Evolutionary conservation across 2,113 vertebrate genomes (phyloP).

Genomic region (Syngnathus scovelli): DNA sequence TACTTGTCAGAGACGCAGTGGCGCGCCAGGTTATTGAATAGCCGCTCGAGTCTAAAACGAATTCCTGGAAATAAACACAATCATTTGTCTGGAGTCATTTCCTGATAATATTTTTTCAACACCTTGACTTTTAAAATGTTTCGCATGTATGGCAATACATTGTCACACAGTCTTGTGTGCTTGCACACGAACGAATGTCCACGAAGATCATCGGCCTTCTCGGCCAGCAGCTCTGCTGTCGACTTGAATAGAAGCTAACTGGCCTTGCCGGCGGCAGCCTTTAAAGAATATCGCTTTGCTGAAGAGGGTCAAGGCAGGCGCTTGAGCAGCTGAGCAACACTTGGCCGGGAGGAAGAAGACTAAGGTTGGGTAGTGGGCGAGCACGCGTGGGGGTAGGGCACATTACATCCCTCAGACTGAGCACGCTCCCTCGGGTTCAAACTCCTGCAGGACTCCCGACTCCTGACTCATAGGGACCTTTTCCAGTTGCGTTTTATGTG

Average conservation of each 20-base stretch:
- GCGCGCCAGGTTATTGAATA: too few species aligned
- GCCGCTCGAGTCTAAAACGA: neutral
- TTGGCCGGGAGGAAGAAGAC: conserved; percentile 14
- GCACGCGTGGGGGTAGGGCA: neutral
- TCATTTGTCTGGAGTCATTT: neutral
- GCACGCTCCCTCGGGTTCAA: conserved; percentile 50
- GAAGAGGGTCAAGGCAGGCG: conserved; percentile 32
- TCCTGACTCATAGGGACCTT: conserved; percentile 60
- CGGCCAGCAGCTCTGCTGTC: conserved; percentile 70
- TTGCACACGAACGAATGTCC: conserved; percentile 57
- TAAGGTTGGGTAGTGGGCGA: neutral
- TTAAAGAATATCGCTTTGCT: conserved; percentile 68
- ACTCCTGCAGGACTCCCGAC: conserved; percentile 45
- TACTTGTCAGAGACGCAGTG: too few species aligned
- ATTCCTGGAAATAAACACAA: neutral
- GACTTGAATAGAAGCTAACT: conserved; percentile 69
- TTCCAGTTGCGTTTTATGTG: conserved; percentile 30
- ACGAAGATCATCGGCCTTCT: conserved; percentile 69
- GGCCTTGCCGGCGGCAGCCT: conserved; percentile 61
- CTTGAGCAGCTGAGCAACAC: conserved; percentile 39
- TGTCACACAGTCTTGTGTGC: conserved; percentile 44
- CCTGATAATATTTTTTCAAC: neutral
- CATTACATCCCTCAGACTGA: conserved; percentile 56
- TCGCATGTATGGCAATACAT: neutral
- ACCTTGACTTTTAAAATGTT: neutral